Evolutionary conservation across 2,113 vertebrate genomes (phyloP).

Genomic region (Octodon degus): DNA sequence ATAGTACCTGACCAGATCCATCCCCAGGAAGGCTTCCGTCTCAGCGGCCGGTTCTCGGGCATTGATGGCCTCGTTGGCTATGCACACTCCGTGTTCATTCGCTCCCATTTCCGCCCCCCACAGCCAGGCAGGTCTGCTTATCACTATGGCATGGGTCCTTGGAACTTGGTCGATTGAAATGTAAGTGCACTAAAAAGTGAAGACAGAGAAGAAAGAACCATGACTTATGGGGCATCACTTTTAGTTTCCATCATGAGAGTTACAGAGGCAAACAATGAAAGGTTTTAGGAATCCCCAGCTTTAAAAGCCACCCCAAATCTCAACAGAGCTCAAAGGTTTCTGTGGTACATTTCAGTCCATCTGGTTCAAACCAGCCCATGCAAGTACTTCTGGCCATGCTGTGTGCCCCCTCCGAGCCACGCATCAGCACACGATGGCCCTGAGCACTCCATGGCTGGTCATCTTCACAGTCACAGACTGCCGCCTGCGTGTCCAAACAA

Average conservation of each 20-base stretch:
- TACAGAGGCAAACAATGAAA: not conserved
- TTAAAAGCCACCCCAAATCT: not conserved
- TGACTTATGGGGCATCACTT: not conserved
- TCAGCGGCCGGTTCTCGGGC: slow-evolving; percentile 86
- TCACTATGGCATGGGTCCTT: slow-evolving; percentile 87
- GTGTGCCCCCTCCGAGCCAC: not conserved
- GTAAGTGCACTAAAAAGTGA: slow-evolving; percentile 87
- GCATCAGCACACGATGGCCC: too few species aligned
- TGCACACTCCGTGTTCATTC: slow-evolving; percentile 89
- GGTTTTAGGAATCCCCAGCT: not conserved
- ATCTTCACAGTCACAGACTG: not conserved
- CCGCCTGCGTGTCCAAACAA: not conserved
- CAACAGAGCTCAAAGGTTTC: not conserved
- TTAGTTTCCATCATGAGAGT: not conserved
- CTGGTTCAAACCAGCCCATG: not conserved
- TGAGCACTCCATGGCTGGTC: not conserved
- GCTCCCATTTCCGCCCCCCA: slow-evolving; percentile 92
- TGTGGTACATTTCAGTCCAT: not conserved
- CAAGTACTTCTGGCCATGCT: not conserved
- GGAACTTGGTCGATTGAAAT: slow-evolving; percentile 87
- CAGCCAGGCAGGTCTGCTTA: slow-evolving; percentile 90
- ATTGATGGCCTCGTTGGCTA: slow-evolving; percentile 86
- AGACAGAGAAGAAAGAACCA: slow-evolving; percentile 56
- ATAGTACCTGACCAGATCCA: slow-evolving; percentile 90
- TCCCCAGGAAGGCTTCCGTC: slow-evolving; percentile 88